phyloP scores from a whole-genome alignment of 2,888 invertebrate genomes.

The Morpho deidamia region DNA sequence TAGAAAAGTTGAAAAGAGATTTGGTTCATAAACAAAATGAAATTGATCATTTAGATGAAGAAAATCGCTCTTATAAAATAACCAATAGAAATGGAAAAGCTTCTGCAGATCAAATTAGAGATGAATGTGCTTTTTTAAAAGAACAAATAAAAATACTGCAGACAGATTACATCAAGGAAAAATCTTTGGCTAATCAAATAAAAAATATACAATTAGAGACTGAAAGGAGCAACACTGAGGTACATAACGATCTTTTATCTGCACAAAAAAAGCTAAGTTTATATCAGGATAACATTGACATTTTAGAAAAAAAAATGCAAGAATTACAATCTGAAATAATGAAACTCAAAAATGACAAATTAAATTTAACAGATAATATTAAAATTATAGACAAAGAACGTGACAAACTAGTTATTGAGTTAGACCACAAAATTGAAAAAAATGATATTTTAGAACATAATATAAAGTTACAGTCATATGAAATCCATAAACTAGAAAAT shows the following conservation, averaged over 20 bases:
- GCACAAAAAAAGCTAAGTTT: conserved; percentile 81
- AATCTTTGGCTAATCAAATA: conserved; percentile 66
- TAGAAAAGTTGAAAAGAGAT: conserved; percentile 63
- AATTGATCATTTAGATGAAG: conserved; percentile 62
- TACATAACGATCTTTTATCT: conserved; percentile 82
- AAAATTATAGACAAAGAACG: conserved; percentile 84
- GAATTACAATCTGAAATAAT: conserved; percentile 79
- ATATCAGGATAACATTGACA: conserved; percentile 77
- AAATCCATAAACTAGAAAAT: conserved; percentile 73
- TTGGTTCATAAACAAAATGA: conserved; percentile 59
- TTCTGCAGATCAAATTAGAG: conserved; percentile 59
- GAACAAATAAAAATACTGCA: conserved; percentile 69
- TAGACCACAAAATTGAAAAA: conserved; percentile 86
- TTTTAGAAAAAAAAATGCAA: conserved; percentile 78
- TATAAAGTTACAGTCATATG: conserved; percentile 77
- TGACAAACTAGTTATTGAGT: conserved; percentile 80
- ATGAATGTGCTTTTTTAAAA: conserved; percentile 62
- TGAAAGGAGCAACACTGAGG: conserved; percentile 83
- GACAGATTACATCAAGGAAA: conserved; percentile 67
- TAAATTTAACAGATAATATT: conserved; percentile 79
- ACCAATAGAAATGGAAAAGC: conserved; percentile 62
- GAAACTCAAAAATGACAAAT: conserved; percentile 80
- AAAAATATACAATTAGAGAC: conserved; percentile 88
- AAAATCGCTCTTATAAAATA: conserved; percentile 68
- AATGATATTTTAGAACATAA: conserved; percentile 82